Conservation (phyloP, 1,140 invertebrate species). For the Patella vulgata region DNA sequence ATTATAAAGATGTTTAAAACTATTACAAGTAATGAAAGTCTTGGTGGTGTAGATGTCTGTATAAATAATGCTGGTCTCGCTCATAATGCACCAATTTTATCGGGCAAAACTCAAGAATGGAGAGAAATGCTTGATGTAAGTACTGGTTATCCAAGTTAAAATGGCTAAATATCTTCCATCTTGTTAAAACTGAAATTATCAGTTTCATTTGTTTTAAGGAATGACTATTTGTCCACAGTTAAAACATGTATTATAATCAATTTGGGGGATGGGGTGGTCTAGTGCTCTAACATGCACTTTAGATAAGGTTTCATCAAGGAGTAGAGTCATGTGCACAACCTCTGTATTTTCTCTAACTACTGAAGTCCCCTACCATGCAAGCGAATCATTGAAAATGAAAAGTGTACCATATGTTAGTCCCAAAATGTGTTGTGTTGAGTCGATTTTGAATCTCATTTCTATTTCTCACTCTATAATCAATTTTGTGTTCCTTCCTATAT, state of each 20-base stretch:
- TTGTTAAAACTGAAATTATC: background rate
- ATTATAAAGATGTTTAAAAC: constrained; percentile 75
- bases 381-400: too few species aligned
- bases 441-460: background rate
- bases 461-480: too few species aligned
- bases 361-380: too few species aligned
- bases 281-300: background rate
- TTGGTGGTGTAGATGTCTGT: constrained; percentile 75
- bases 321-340: background rate
- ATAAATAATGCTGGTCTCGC: constrained; percentile 79
- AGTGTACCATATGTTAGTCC: too few species aligned
- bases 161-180: background rate
- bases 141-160: background rate
- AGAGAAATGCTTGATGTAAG: constrained; percentile 71
- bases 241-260: background rate
- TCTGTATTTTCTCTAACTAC: too few species aligned
- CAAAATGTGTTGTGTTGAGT: background rate
- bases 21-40: constrained; percentile 69
- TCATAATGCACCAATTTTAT: constrained; percentile 62
- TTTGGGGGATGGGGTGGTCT: background rate
- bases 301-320: background rate
- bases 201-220: background rate
- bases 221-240: background rate
- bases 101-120: constrained; percentile 67
- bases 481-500: too few species aligned